Percentiles rank a stretch among this genome's conserved stretches.
These are phyloP conservation scores for Ciconia nigra DNA, from an alignment of 2,797 vertebrate genomes.

Conservation along the genomic window DNA sequence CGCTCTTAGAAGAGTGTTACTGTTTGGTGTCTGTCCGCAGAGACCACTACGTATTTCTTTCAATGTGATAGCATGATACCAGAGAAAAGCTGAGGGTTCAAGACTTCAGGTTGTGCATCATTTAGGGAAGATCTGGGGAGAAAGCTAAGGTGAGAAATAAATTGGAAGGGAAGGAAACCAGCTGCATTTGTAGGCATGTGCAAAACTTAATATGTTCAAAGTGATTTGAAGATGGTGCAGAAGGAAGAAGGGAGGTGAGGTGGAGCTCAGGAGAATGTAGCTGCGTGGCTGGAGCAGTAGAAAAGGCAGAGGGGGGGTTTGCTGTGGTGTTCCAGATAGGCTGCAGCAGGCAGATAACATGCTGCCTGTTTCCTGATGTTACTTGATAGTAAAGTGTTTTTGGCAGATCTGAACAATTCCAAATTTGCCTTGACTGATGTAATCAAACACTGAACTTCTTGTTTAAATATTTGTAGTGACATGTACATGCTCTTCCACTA, in stretches of 20 bases:
- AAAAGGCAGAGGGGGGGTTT: not conserved
- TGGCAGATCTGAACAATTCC: not conserved
- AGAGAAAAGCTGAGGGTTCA: not conserved
- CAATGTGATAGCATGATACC: not conserved
- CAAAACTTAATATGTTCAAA: not conserved
- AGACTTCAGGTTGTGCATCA: not conserved
- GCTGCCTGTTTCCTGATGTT: not conserved
- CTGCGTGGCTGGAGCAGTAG: not conserved
- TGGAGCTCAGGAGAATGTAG: not conserved
- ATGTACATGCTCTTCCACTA: not conserved
- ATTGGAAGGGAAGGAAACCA: not conserved
- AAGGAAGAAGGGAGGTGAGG: not conserved
- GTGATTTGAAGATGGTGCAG: not conserved
- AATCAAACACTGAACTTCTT: constrained; percentile 7
- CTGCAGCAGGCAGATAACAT: not conserved
- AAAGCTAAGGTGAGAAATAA: not conserved
- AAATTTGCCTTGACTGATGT: constrained; percentile 1
- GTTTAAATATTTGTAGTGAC: constrained; percentile 5
- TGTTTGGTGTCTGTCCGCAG: not conserved
- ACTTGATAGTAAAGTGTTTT: not conserved
- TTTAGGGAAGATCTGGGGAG: not conserved
- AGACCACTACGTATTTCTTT: rapidly evolving
- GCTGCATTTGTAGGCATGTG: not conserved
- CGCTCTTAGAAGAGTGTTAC: not conserved
- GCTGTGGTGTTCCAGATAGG: not conserved